Base-by-base conservation (phyloP, 2,797 vertebrate species). In the Coregonus sp. region DNA sequence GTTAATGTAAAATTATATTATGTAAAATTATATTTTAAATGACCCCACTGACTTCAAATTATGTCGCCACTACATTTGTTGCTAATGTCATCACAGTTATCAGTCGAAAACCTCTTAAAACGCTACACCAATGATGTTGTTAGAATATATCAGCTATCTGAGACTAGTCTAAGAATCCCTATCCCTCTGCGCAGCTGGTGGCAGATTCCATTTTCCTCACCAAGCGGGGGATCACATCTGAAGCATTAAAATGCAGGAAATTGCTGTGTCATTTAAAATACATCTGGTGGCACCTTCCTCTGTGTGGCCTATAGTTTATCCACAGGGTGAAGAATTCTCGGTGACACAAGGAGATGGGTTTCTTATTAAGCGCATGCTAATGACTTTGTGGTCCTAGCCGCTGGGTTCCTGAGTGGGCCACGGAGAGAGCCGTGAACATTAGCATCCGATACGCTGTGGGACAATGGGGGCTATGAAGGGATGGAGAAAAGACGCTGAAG, bases 171-270 rank as follows among this genome's bases (percentile, higher is more conserved):
- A 72, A 80, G 74, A 85, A 77, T 79, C n/a, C 35, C 47, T 51
- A 75, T 81, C 84, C 83, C 82, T 82, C 82, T 80, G 81, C 15
- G 0, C 89, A 50, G 89, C 84, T 35, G 65, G 88, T 65, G 81
- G 81, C 81, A 86, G 84, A 89, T 88, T 90, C 81, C 87, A 92
- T 90, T 92, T 92, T 80, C 86, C 76, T 77, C 80, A 77, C 88
- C 0, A 81, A 72, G 90, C 70, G 65, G 86, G 88, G 85, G 86
- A 72, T 85, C 86, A 82, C 82, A 89, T 88, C 86, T 88, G 82
- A 86, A 89, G 85, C 85, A 80, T 78, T 72, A 82, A 84, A 80
- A 83, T 75, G 72, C 47, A 66, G 81, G 74, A 78, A 83, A 89
- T 76, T 84, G 82, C 80, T 6, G 12, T 81, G 77, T 87, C 86